A percentile compares a stretch with the other conserved stretches of the same genome.
phyloP scores from a whole-genome alignment of 2,888 invertebrate species.

The Dasypolia templi region DNA sequence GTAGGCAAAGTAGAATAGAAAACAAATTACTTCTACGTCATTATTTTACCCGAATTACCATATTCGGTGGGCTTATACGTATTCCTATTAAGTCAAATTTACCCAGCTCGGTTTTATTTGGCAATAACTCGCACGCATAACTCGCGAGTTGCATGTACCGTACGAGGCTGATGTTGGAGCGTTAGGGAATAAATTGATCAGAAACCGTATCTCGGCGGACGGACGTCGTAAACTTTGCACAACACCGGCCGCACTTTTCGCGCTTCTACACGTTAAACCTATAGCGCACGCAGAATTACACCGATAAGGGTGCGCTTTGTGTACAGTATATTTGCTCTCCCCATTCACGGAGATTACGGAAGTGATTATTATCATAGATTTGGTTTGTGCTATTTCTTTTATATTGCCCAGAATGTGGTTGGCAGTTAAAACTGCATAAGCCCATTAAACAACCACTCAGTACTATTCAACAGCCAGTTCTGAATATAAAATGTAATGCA shows the following conservation, averaged over 20 bases:
- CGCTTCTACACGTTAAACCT: slow-evolving; percentile 73
- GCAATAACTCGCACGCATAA: slow-evolving; percentile 78
- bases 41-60: slow-evolving; percentile 69
- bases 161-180: slow-evolving; percentile 66
- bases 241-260: slow-evolving; percentile 76
- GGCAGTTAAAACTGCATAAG: slow-evolving; percentile 36
- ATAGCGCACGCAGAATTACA: slow-evolving; percentile 62
- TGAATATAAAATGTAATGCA: slow-evolving; percentile 67
- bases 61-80: slow-evolving; percentile 72
- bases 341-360: slow-evolving; percentile 22
- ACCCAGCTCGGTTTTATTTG: slow-evolving; percentile 80
- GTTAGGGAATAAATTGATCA: slow-evolving; percentile 66
- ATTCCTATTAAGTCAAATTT: slow-evolving; percentile 82
- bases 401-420: slow-evolving; percentile 10
- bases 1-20: slow-evolving; percentile 10
- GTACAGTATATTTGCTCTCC: not conserved
- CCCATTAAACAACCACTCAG: slow-evolving; percentile 43
- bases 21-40: slow-evolving; percentile 62
- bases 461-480: slow-evolving; percentile 60
- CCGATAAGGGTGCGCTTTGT: slow-evolving; percentile 51
- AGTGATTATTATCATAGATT: slow-evolving; percentile 31
- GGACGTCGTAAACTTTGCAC: slow-evolving; percentile 79
- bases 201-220: slow-evolving; percentile 80
- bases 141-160: slow-evolving; percentile 59
- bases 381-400: slow-evolving; percentile 23